Percentiles rank a stretch among this genome's conserved stretches.
These are phyloP conservation scores for Dallia pectoralis DNA, from an alignment of 2,797 vertebrate genomes.

Conservation along the genomic window DNA sequence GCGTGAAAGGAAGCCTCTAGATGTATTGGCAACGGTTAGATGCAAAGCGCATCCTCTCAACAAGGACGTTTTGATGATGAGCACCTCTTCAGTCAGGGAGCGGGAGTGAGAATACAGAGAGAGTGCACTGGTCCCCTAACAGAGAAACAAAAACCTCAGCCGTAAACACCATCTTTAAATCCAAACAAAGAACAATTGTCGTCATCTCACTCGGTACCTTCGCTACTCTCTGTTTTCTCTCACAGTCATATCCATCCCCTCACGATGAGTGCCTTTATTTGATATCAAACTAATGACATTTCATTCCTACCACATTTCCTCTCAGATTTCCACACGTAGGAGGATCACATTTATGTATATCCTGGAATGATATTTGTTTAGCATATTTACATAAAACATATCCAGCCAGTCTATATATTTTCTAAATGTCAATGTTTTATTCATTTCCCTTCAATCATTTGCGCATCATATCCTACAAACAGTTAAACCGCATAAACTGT, in stretches of 20 bases:
- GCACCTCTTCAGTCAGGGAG: neutral
- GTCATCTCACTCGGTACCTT: neutral
- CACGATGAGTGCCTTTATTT: conserved; percentile 73
- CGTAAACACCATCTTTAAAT: conserved; percentile 63
- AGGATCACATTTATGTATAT: conserved; percentile 71
- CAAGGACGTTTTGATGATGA: neutral
- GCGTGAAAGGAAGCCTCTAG: neutral
- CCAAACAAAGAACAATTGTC: conserved; percentile 69
- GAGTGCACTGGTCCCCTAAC: neutral
- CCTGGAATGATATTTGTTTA: conserved; percentile 71
- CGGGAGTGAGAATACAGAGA: neutral
- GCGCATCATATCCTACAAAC: conserved; percentile 65
- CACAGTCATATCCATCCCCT: conserved; percentile 63
- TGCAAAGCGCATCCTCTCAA: neutral
- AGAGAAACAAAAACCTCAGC: conserved; percentile 42
- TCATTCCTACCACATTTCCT: conserved; percentile 68
- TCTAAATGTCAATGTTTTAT: conserved; percentile 73
- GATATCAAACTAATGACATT: conserved; percentile 78
- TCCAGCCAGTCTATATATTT: conserved; percentile 69
- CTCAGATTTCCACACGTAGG: conserved; percentile 56
- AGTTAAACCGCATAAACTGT: conserved; percentile 68
- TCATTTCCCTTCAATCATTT: conserved; percentile 66
- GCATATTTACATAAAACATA: conserved; percentile 75
- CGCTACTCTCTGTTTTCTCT: conserved; percentile 5
- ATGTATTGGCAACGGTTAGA: neutral